Conservation (phyloP, 2,113 vertebrate genomes). For the Cebidichthys violaceus region DNA sequence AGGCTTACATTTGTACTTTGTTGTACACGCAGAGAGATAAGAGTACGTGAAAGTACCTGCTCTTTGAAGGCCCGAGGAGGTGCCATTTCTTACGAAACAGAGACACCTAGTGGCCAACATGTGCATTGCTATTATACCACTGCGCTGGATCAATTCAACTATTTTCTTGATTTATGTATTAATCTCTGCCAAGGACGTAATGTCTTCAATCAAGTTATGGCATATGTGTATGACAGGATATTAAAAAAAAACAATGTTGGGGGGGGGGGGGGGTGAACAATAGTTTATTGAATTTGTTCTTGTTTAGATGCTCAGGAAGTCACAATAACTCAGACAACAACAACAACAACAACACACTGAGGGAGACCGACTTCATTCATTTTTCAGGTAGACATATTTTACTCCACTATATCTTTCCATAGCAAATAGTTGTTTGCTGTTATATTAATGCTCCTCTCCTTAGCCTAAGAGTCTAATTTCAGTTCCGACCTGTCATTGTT, state of each 20-base stretch:
- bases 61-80: not conserved
- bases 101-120: conserved; percentile 47
- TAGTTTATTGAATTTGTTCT: not conserved
- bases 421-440: too few relatives aligned
- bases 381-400: too few relatives aligned
- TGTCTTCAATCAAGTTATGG: not conserved
- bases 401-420: too few relatives aligned
- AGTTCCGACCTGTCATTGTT: not conserved
- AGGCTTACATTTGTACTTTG: not conserved
- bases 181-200: not conserved
- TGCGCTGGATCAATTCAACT: not conserved
- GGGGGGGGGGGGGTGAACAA: not conserved
- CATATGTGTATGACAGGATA: not conserved
- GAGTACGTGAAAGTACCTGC: not conserved
- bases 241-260: too few relatives aligned
- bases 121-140: not conserved
- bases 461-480: not conserved
- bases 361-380: too few relatives aligned
- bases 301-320: not conserved
- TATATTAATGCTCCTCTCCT: not conserved
- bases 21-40: not conserved
- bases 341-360: too few relatives aligned
- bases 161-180: not conserved
- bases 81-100: conserved; percentile 31
- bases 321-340: not conserved